Conservation (phyloP, 92 coral and sea anemone genomes). For the Porites cylindrica region DNA sequence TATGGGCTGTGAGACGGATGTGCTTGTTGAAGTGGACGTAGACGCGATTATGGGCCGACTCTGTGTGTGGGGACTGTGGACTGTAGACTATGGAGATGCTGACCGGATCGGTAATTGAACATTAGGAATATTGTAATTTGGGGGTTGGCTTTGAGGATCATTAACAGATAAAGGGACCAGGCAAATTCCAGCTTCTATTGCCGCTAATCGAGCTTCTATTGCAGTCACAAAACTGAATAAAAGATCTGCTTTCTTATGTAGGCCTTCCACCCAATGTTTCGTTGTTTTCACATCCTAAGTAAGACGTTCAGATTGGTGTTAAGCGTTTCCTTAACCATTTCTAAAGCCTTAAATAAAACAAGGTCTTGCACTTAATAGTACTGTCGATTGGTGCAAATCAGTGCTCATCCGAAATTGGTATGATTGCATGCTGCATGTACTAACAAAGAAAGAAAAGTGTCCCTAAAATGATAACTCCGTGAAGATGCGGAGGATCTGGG, state of each 20-base stretch:
- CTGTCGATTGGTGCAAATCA: too few relatives aligned
- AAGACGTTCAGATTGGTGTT: background rate
- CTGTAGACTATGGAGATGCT: background rate
- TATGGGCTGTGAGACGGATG: slow-evolving; percentile 6
- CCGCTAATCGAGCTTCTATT: slow-evolving; percentile 7
- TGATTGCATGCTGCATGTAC: background rate
- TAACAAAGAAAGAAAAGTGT: background rate
- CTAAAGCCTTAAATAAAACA: too few relatives aligned
- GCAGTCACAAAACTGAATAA: background rate
- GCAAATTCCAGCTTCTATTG: slow-evolving; percentile 27
- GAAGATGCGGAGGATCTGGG: background rate
- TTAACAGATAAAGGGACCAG: slow-evolving; percentile 19
- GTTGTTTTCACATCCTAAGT: slow-evolving; percentile 18
- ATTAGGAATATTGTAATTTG: background rate
- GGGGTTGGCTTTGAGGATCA: slow-evolving; percentile 4
- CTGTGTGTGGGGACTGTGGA: background rate
- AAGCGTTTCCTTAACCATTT: too few relatives aligned
- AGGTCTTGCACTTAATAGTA: too few relatives aligned
- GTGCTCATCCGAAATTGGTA: background rate
- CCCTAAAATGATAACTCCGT: too few relatives aligned
- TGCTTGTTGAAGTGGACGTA: slow-evolving; percentile 15
- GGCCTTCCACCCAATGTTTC: slow-evolving; percentile 11
- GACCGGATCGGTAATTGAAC: background rate
- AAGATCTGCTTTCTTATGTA: slow-evolving; percentile 8
- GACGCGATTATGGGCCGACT: background rate